Base-by-base conservation (phyloP, 2,888 invertebrate species). In the Protonemura montana region DNA sequence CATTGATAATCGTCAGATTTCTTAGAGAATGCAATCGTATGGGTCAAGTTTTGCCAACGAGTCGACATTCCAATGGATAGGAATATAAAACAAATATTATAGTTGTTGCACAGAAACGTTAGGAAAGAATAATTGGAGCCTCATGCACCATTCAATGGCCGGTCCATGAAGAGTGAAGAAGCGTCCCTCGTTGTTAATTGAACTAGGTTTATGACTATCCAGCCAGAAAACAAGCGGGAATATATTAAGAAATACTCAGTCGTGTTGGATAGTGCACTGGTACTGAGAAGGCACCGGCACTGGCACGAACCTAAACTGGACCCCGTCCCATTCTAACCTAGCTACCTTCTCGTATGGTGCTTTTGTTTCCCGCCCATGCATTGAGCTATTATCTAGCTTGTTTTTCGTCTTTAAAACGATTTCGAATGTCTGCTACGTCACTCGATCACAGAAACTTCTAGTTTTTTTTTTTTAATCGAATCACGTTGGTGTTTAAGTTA, bases 341-440 rank as follows among this genome's bases (percentile, higher is more conserved):
- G 5, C n/a, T 35, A 28, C 82, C 26, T 30, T 82, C 41, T 82
- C 82, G 35, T 82, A 30, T 82, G 78, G 28, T 78, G 78, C 78
- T 78, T 29, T 76, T 30, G 76, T 77, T 80, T 76, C 83, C 85
- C 85, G 82, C 42, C 85, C 85, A 82, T 85, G 85, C 85, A 87
- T 85, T 87, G 85, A 85, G 87, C 85, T 87, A 77, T 28, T 41
- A 25, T 82, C 81, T 42, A 21, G 3, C 59, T 59, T 59, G 35
- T 3, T 59, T 59, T 59, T 59, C 59, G 27, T 0, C n/a, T 26
- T 85, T 85, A 26, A 76, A 16, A 76, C 27, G 42, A 25, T 0
- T 28, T 25, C 1, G 78, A 30, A 76, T 29, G 28, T 26, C 25
- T 76, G 27, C 6, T 35, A 28, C 0, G 78, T 76, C 77, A 59